phyloP scores from a whole-genome alignment of 1,140 invertebrate genomes.

The Camponotus pennsylvanicus region DNA sequence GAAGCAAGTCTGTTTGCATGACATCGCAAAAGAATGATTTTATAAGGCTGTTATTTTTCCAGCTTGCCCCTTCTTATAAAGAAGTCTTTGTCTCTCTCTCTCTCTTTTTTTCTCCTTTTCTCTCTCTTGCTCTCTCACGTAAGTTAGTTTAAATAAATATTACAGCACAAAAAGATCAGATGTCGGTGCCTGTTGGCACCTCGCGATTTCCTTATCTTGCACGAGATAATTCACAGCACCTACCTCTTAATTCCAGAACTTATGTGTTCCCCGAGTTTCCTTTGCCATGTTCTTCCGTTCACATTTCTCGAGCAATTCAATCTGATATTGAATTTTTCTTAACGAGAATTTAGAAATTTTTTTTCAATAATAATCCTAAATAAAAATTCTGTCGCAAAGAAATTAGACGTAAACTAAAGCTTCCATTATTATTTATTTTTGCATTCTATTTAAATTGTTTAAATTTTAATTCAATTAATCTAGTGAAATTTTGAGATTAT shows the following conservation, averaged over 20 bases:
- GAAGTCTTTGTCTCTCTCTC: conserved; percentile 11
- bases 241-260: background rate
- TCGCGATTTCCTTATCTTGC: conserved; percentile 18
- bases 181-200: conserved; percentile 45
- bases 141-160: conserved; percentile 48
- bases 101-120: too few relatives aligned
- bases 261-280: too few relatives aligned
- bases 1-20: conserved; percentile 24
- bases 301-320: background rate
- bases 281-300: too few relatives aligned
- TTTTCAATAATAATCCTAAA: background rate
- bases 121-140: background rate
- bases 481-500: background rate
- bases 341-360: background rate
- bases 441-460: background rate
- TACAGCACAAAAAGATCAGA: conserved; percentile 37
- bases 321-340: conserved; percentile 2
- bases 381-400: background rate
- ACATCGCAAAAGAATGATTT: conserved; percentile 19
- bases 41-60: conserved; percentile 37
- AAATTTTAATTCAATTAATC: conserved; percentile 3
- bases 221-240: conserved; percentile 21
- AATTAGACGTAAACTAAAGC: background rate
- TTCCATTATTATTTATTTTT: background rate
- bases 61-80: conserved; percentile 8